Conservation (phyloP, 1,140 invertebrate genomes). For the Lordiphosa stackelbergi region DNA sequence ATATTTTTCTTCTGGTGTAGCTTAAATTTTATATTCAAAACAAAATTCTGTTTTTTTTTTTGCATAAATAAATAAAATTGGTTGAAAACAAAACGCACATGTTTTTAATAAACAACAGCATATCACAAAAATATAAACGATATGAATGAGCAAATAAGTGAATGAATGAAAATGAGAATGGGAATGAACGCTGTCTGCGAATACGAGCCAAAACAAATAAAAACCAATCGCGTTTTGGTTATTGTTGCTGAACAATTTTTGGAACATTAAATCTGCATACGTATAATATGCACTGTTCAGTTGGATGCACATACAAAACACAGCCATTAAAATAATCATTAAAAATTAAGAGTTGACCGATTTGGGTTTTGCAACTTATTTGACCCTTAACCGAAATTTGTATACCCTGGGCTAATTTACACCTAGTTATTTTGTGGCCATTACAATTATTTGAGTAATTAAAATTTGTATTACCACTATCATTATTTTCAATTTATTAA, state of each 20-base stretch:
- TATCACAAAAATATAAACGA: conserved; percentile 10
- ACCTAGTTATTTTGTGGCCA: no score
- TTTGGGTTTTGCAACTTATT: background rate
- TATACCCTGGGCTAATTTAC: background rate
- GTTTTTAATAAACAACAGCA: conserved; percentile 30
- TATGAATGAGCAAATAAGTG: conserved; percentile 13
- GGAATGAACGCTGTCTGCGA: conserved; percentile 5
- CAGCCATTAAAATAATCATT: no score
- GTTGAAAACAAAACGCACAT: conserved; percentile 26
- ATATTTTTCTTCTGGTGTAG: conserved; percentile 56
- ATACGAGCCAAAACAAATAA: background rate
- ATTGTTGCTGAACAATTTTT: conserved; percentile 7
- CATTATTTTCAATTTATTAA: no score
- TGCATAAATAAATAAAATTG: conserved; percentile 35
- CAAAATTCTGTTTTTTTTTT: conserved; percentile 21
- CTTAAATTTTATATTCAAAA: conserved; percentile 55
- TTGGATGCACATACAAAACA: background rate
- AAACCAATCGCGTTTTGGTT: background rate
- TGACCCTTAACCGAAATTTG: conserved; percentile 1
- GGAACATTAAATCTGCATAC: conserved; percentile 8
- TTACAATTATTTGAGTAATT: no score
- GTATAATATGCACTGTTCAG: conserved; percentile 4
- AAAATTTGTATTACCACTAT: no score
- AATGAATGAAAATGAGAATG: conserved; percentile 14
- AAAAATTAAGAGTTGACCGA: no score